Evolutionary conservation across 2,113 vertebrate genomes (phyloP), one percentile per base, ranked within the genome.

Genomic region (Gasterosteus nipponicus): DNA sequence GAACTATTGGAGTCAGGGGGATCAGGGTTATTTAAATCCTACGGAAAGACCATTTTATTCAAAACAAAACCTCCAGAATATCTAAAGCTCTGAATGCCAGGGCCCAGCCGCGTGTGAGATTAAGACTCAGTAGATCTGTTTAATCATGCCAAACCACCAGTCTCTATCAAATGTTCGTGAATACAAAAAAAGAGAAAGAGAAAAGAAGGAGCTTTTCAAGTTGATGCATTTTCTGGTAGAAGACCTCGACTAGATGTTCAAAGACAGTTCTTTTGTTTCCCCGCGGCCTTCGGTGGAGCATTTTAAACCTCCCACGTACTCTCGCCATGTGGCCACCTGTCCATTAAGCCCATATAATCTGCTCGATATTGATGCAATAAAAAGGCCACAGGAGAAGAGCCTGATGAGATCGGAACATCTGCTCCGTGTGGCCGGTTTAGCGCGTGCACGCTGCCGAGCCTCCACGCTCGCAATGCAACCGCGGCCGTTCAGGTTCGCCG

Each of bases 341-440:
- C 78, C 66, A 73, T 82, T 79, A 77, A 84, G 2, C 51, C 81
- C 81, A 69, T 39, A 71, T 88, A 74, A 88, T 84, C 84, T 75
- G 69, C 60, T 67, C 1, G 60, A 80, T 82, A 77, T 77, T 82
- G 78, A 88, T 79, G 72, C 64, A 83, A 84, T 78, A 78, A 88
- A 88, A 83, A 75, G 80, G 77, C 77, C 63, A 72, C n/a, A 57
- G 76, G 59, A 42, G 80, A 73, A 64, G 35, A 16, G 59, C 12
- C 61, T 77, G 69, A 88, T 86, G 74, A 77, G 69, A 84, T 71
- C 19, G 39, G 39, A 74, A 82, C 78, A 88, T 86, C 84, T 88
- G 84, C 69, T 84, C 75, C 56, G 19, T 22, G 26, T 68, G 81
- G 56, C 19, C 38, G n/a, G 33, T 41, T 46, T 70, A 74, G 73